A percentile compares a stretch with the other conserved stretches of the same genome.
phyloP scores from a whole-genome alignment of 2,797 vertebrate genomes.

The Morelia viridis region DNA sequence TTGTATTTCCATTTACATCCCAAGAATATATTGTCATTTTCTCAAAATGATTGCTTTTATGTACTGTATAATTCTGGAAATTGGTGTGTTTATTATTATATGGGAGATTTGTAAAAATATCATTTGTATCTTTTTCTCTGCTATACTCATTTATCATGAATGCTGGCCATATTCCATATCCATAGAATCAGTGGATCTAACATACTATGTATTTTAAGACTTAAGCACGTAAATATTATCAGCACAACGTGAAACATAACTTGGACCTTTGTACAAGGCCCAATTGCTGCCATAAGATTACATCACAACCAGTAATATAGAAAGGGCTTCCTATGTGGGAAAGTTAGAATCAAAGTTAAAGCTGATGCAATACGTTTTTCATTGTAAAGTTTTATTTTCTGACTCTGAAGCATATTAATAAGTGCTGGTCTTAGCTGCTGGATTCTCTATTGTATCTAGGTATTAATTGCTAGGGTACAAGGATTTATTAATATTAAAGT shows the following conservation, averaged over 20 bases:
- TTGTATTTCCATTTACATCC: conserved; percentile 42
- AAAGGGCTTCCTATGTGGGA: background rate
- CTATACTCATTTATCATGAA: background rate
- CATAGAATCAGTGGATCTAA: background rate
- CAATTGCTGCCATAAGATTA: background rate
- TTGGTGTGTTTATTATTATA: background rate
- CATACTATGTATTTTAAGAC: background rate
- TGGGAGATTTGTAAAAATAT: background rate
- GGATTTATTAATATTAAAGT: conserved; percentile 6
- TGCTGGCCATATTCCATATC: background rate
- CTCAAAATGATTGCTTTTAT: conserved; percentile 28
- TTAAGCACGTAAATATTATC: background rate
- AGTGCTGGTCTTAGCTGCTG: background rate
- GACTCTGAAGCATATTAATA: background rate
- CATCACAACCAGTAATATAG: background rate
- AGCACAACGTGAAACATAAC: background rate
- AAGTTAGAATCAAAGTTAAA: background rate
- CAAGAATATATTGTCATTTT: conserved; percentile 30
- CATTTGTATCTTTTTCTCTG: background rate
- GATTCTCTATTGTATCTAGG: background rate
- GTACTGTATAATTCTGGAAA: background rate
- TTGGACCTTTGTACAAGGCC: background rate
- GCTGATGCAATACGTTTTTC: background rate
- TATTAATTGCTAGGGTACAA: conserved; percentile 2
- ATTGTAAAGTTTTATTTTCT: conserved; percentile 1